Evolutionary conservation across 2,888 invertebrate genomes (phyloP).

Genomic region (Suillia variegata): DNA sequence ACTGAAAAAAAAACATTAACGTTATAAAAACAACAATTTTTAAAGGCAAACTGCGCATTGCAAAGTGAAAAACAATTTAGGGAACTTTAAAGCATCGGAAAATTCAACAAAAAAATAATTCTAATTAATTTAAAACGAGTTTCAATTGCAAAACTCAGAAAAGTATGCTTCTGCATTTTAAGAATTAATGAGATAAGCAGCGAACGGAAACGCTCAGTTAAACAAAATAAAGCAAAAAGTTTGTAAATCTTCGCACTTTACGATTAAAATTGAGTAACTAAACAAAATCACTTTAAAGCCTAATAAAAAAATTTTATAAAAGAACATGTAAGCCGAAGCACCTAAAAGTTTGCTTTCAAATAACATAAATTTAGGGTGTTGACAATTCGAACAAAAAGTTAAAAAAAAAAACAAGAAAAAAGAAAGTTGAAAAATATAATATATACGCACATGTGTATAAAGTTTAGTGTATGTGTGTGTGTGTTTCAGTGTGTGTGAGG

Average conservation of each 20-base stretch:
- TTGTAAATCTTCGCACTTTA: too few relatives aligned
- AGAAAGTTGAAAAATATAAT: not conserved
- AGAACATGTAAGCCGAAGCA: not conserved
- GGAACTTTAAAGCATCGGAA: not conserved
- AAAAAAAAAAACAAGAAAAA: too few relatives aligned
- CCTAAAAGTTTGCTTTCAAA: not conserved
- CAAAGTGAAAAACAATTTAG: not conserved
- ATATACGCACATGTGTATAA: not conserved
- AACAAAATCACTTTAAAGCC: not conserved
- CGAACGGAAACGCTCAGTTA: too few relatives aligned
- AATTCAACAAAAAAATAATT: constrained; percentile 3
- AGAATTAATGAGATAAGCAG: too few relatives aligned
- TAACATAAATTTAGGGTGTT: constrained; percentile 22
- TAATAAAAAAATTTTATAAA: constrained; percentile 2
- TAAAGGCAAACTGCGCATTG: not conserved
- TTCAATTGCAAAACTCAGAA: too few relatives aligned
- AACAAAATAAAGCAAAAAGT: too few relatives aligned
- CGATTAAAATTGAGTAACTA: too few relatives aligned
- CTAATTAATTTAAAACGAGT: too few relatives aligned
- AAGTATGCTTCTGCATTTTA: too few relatives aligned
- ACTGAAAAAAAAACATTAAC: not conserved
- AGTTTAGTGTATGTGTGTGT: not conserved
- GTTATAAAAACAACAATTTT: constrained; percentile 6
- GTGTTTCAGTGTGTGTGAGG: not conserved
- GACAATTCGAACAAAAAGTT: constrained; percentile 6